A percentile compares a stretch with the other conserved stretches of the same genome.
These are phyloP conservation scores for Falco biarmicus DNA, from an alignment of 2,797 vertebrate species.

Conservation along the genomic window DNA sequence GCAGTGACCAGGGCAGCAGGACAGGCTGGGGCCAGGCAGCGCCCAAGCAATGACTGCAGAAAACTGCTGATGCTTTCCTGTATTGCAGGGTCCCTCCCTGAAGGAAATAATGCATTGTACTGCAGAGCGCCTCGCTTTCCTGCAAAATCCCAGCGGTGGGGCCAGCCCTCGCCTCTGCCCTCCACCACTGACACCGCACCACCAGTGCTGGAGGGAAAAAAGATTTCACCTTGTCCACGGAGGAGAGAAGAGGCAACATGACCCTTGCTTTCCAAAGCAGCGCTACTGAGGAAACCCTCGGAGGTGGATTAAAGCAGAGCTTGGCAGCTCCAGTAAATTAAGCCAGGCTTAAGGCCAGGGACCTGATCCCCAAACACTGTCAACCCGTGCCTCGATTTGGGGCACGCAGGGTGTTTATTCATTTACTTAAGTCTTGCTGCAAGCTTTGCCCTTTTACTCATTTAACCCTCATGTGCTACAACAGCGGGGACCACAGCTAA, in stretches of 20 bases:
- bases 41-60: not conserved
- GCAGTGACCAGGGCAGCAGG: not conserved
- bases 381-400: no score
- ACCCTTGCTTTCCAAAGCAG: not conserved
- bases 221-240: not conserved
- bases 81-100: slow-evolving; percentile 33
- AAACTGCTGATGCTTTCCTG: slow-evolving; percentile 63
- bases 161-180: not conserved
- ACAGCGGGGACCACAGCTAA: not conserved
- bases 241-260: accelerated
- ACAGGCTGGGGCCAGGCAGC: accelerated
- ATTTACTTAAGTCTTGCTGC: not conserved
- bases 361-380: not conserved
- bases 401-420: not conserved
- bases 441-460: not conserved
- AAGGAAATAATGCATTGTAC: slow-evolving; percentile 62
- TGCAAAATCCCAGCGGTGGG: not conserved
- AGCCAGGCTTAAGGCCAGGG: not conserved
- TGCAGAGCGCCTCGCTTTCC: slow-evolving; percentile 11
- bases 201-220: accelerated
- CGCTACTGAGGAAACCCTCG: not conserved
- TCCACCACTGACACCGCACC: not conserved
- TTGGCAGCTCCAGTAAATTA: not conserved
- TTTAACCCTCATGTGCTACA: accelerated
- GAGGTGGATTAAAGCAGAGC: not conserved